Evolutionary conservation across 2,888 invertebrate genomes (phyloP).

Genomic region (Pyralis farinalis): DNA sequence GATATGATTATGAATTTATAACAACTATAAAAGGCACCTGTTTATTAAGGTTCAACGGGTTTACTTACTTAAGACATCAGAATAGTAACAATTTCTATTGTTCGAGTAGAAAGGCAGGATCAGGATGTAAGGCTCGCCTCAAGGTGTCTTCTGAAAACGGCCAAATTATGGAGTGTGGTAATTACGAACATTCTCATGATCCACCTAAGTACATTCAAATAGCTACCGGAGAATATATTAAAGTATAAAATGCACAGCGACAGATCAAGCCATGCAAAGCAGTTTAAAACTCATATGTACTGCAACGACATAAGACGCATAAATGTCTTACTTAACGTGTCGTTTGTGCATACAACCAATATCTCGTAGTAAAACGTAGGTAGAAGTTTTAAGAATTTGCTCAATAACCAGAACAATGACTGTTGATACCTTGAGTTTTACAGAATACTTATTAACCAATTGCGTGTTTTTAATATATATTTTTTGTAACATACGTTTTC

Average conservation of each 20-base stretch:
- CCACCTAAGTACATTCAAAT: conserved; percentile 26
- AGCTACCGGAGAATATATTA: conserved; percentile 5
- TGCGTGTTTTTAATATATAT: no score
- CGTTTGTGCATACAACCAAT: no score
- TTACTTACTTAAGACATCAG: conserved; percentile 7
- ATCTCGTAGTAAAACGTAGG: no score
- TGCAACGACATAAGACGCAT: no score
- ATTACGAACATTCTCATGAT: conserved; percentile 17
- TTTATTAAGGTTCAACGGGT: conserved; percentile 7
- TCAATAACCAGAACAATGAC: no score
- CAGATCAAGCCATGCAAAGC: no score
- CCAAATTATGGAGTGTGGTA: conserved; percentile 9
- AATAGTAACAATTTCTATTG: conserved; percentile 7
- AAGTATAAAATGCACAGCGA: not conserved
- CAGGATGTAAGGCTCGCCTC: conserved; percentile 7
- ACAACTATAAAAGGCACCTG: conserved; percentile 7
- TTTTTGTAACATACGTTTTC: no score
- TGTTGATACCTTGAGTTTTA: no score
- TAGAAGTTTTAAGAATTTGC: no score
- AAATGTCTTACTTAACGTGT: no score
- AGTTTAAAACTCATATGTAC: no score
- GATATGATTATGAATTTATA: conserved; percentile 6
- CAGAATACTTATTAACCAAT: no score
- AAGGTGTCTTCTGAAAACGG: conserved; percentile 15
- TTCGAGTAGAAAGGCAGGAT: conserved; percentile 1